Base-by-base conservation (phyloP, 2,797 vertebrate genomes). In the Sebastes matsubarae region DNA sequence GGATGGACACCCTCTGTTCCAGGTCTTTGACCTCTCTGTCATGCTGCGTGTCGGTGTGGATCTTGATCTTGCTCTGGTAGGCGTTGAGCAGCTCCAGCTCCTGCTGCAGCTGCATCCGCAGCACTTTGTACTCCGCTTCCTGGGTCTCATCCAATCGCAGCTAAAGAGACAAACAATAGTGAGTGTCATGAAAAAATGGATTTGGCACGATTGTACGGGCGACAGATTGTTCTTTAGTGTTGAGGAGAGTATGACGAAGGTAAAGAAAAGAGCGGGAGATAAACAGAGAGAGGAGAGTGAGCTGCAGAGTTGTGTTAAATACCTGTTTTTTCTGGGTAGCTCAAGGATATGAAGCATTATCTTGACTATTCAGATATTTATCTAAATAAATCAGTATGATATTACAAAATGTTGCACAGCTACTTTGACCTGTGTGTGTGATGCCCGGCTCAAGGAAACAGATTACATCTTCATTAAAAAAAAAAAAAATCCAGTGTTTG, bases 61-160 rank as follows among this genome's bases (percentile, higher is more conserved):
- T 98, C 95, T 98, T 98, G 93, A 98, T 98, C 91, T 98, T 98
- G 91, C 97, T 98, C 96, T 98, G 97, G 88, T 98, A 98, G 67
- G 97, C 97, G 11, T 98, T 98, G 3, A 98, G 96, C 75, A 98
- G 94, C 91, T 98, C 97, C 86, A 98, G 92, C 86, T 98, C 97
- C 88, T 98, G 97, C 81, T 98, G 97, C 89, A 98, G 96, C 93
- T 98, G 97, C 95, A 98, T 97, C 60, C 97, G 94, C 83, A 98
- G 93, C 73, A 97, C 97, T 92, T 98, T 97, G 91, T 97, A 98
- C 91, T 98, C 97, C 0, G 97, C 96, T 83, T 98, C 97, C 93
- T 98, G 97, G 6, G 97, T 97, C 93, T 98, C 97, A 63, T 98
- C 97, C 92, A 98, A 81, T 70, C 97, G 97, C 79, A 98, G 92